Base-by-base conservation (phyloP, 2,113 vertebrate species). In the Gallinago paraguaiae region DNA sequence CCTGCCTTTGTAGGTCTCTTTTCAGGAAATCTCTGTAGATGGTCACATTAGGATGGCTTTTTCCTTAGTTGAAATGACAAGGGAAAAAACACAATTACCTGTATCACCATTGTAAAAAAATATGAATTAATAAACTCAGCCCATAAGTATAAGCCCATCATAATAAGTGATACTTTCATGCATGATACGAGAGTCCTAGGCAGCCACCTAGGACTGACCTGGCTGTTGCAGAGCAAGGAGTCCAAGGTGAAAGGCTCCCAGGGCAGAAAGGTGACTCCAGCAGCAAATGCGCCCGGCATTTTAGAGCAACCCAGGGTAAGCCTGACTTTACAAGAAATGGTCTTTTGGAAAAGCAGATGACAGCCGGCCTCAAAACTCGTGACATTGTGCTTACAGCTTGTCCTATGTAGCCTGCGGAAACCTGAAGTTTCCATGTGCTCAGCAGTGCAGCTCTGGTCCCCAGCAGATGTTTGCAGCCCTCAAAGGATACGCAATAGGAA, bases 241-340 rank as follows among this genome's bases (percentile, higher is more conserved):
- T n/a, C 63, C 15, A 37, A 59, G 63, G 9, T 64, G 17, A 69
- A 82, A 77, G 17, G 17, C 28, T 90, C n/a, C 51, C 11, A 11
- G n/a, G 50, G 41, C 14, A 82, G 13, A 80, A 76, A 76, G 56
- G 19, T 61, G 84, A 28, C 46, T 71, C 57, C 65, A 92, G 69
- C 17, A 82, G 39, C 27, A 4, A 2, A 68, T 83, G 67, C 0
- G 0, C 27, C 17, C 17, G 8, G 14, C 2, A 1, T 67, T 93
- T 88, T 88, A 39, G 68, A 60, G 37, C 77, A 60, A 11, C 18
- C 18, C 60, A 43, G 7, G 14, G 6, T 51, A 27, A 83, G 16
- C n/a, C 59, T 33, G 60, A 54, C 43, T 80, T 92, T 61, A 77
- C 13, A 82, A 93, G 79, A 85, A 72, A 56, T 20, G 18, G 8